Evolutionary conservation across 1,140 invertebrate species (phyloP).

Genomic region (Trichogramma pretiosum): DNA sequence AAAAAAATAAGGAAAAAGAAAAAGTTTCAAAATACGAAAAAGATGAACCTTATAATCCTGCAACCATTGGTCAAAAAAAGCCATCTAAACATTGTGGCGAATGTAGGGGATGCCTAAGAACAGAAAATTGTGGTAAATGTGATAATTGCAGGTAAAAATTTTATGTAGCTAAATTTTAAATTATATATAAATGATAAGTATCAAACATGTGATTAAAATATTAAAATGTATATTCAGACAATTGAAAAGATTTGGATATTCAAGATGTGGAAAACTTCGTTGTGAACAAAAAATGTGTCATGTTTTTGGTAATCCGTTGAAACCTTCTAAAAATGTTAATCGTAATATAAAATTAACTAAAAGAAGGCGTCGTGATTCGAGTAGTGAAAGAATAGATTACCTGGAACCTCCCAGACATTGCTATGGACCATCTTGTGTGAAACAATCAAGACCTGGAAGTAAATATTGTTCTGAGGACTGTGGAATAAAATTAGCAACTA

Average conservation of each 20-base stretch:
- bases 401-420: slow-evolving; percentile 66
- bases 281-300: slow-evolving; percentile 48
- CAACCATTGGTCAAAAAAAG: slow-evolving; percentile 28
- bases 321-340: slow-evolving; percentile 38
- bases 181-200: no score
- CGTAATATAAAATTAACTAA: slow-evolving; percentile 34
- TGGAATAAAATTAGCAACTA: slow-evolving; percentile 83
- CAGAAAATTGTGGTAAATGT: slow-evolving; percentile 79
- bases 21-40: slow-evolving; percentile 32
- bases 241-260: slow-evolving; percentile 66
- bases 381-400: slow-evolving; percentile 47
- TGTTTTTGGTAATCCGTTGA: slow-evolving; percentile 36
- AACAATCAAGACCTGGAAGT: slow-evolving; percentile 67
- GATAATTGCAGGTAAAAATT: slow-evolving; percentile 58
- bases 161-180: background rate
- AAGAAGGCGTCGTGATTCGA: slow-evolving; percentile 45
- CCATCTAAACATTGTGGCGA: slow-evolving; percentile 64
- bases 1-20: slow-evolving; percentile 39
- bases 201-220: background rate
- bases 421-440: slow-evolving; percentile 79
- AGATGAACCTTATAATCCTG: slow-evolving; percentile 31
- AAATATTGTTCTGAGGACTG: slow-evolving; percentile 96
- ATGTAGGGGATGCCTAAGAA: slow-evolving; percentile 70
- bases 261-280: slow-evolving; percentile 59
- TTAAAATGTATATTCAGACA: slow-evolving; percentile 47